phyloP scores from a whole-genome alignment of 2,888 invertebrate genomes.

The Clistopyga incitator region DNA sequence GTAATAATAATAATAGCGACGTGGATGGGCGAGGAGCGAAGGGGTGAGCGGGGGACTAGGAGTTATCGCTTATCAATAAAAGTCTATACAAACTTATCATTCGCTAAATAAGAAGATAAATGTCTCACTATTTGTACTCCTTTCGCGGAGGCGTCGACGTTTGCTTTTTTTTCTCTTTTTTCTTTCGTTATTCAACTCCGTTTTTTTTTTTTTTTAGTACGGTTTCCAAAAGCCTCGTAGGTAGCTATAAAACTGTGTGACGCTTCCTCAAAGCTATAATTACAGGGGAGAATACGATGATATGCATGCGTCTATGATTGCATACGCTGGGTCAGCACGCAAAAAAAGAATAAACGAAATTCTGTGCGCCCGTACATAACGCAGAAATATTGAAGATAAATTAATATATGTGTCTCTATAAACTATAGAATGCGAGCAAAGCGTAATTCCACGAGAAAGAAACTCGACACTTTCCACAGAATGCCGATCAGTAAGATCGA shows the following conservation, averaged over 20 bases:
- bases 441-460: constrained; percentile 66
- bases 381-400: constrained; percentile 51
- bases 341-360: constrained; percentile 45
- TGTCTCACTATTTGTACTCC: constrained; percentile 63
- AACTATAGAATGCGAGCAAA: constrained; percentile 67
- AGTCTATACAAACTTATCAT: constrained; percentile 64
- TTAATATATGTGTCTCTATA: constrained; percentile 55
- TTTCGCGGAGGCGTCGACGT: constrained; percentile 60
- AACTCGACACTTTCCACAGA: constrained; percentile 52
- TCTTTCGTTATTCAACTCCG: constrained; percentile 9
- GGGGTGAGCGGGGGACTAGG: constrained; percentile 60
- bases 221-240: constrained; percentile 53
- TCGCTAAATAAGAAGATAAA: constrained; percentile 59
- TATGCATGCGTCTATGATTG: constrained; percentile 62
- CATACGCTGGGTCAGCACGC: constrained; percentile 57
- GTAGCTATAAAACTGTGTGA: constrained; percentile 53
- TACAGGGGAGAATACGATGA: constrained; percentile 32
- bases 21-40: constrained; percentile 29
- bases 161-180: constrained; percentile 26
- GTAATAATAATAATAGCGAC: constrained; percentile 49
- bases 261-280: constrained; percentile 49
- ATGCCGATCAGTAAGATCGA: constrained; percentile 40
- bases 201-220: background rate
- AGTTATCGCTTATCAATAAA: constrained; percentile 64
- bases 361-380: constrained; percentile 20